These are phyloP conservation scores for Phylloscopus trochiloides DNA, from an alignment of 2,113 vertebrate genomes.

Conservation along the genomic window DNA sequence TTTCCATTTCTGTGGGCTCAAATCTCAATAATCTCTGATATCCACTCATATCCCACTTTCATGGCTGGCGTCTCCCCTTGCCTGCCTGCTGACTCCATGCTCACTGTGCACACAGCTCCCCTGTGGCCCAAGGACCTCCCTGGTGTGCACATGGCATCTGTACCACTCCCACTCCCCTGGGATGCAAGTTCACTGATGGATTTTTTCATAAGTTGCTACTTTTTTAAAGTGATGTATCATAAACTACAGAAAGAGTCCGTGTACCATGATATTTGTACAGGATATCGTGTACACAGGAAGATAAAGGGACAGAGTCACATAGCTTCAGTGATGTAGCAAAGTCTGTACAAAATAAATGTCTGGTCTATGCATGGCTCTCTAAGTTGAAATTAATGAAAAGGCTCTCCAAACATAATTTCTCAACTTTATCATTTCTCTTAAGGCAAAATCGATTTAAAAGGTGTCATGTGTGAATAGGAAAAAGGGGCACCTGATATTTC, in stretches of 20 bases:
- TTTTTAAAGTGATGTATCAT: neutral
- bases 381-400: neutral
- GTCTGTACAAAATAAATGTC: neutral
- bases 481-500: conserved; percentile 80
- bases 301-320: neutral
- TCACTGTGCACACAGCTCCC: accelerated
- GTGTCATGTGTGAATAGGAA: neutral
- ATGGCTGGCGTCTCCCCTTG: neutral
- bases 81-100: neutral
- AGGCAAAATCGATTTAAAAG: neutral
- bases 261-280: neutral
- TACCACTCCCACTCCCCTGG: no score
- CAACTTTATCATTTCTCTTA: neutral
- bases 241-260: neutral
- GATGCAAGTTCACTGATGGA: neutral
- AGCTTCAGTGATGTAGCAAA: neutral
- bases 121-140: neutral
- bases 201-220: neutral
- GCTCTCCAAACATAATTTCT: neutral
- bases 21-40: neutral
- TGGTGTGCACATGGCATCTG: accelerated
- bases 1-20: neutral
- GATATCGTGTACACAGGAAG: neutral
- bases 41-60: neutral
- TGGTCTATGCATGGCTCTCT: accelerated